These are phyloP conservation scores for Phyllopteryx taeniolatus DNA, from an alignment of 2,113 vertebrate genomes.

Conservation along the genomic window DNA sequence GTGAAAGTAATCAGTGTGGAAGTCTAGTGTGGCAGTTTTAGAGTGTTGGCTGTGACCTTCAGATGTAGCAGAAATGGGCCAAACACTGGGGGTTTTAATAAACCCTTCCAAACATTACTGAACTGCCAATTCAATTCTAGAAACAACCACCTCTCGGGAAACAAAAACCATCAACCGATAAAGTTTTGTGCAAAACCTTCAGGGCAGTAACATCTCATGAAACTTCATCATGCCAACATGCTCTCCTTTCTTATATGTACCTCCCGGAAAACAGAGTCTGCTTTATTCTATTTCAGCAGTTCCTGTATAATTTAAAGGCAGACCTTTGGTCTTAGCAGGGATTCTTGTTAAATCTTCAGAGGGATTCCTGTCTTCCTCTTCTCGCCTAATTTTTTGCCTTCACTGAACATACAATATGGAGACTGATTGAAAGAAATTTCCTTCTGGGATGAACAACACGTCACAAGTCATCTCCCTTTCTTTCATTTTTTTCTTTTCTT, in stretches of 20 bases:
- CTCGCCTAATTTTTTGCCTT: conserved; percentile 52
- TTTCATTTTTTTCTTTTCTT: background rate
- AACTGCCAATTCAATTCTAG: conserved; percentile 30
- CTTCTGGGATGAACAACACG: conserved; percentile 43
- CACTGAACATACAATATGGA: conserved; percentile 55
- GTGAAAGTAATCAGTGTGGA: conserved; percentile 60
- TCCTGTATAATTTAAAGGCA: conserved; percentile 69
- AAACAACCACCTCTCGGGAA: conserved; percentile 29
- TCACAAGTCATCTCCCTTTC: conserved; percentile 18
- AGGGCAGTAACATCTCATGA: conserved; percentile 27
- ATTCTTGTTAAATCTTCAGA: conserved; percentile 69
- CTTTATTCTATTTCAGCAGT: conserved; percentile 47
- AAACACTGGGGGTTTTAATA: conserved; percentile 32
- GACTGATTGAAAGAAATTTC: conserved; percentile 59
- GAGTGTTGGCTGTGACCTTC: conserved; percentile 65
- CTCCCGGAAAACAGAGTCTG: conserved; percentile 35
- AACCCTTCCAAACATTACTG: conserved; percentile 28
- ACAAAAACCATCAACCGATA: conserved; percentile 37
- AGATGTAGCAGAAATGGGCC: conserved; percentile 39
- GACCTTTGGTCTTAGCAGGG: conserved; percentile 67
- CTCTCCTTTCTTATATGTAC: background rate
- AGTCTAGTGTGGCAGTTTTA: conserved; percentile 39
- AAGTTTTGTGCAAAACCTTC: conserved; percentile 28
- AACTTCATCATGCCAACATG: conserved; percentile 11
- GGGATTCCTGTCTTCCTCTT: conserved; percentile 53